Conservation (phyloP, 2,797 vertebrate genomes). For the Mormyrops boulengeri region DNA sequence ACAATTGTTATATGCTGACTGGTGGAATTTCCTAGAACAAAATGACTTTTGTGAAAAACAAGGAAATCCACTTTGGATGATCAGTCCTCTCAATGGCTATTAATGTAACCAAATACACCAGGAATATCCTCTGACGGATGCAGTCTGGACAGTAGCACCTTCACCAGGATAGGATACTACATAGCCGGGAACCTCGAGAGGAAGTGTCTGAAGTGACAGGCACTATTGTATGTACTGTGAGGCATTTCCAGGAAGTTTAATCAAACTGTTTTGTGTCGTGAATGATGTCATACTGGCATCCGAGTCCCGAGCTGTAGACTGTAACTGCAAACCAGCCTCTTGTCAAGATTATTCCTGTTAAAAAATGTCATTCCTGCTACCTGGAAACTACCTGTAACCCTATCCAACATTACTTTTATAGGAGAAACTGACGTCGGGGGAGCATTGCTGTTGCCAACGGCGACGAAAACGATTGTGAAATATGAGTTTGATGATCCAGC, state of each 20-base stretch:
- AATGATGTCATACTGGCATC: background rate
- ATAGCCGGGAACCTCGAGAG: background rate
- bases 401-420: background rate
- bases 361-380: background rate
- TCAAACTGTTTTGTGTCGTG: conserved; percentile 34
- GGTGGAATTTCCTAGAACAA: background rate
- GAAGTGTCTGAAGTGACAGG: background rate
- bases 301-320: background rate
- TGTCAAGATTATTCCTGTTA: background rate
- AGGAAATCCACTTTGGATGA: background rate
- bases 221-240: background rate
- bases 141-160: background rate
- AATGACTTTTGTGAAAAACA: background rate
- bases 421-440: background rate
- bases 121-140: background rate
- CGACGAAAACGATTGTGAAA: background rate
- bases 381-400: background rate
- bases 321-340: conserved; percentile 2
- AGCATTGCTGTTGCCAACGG: background rate
- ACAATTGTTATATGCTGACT: background rate
- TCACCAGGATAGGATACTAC: background rate
- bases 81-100: background rate
- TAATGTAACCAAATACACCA: background rate
- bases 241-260: background rate
- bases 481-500: background rate